Conservation (phyloP, 1,140 invertebrate species). For the Trachymyrmex cornetzi region DNA sequence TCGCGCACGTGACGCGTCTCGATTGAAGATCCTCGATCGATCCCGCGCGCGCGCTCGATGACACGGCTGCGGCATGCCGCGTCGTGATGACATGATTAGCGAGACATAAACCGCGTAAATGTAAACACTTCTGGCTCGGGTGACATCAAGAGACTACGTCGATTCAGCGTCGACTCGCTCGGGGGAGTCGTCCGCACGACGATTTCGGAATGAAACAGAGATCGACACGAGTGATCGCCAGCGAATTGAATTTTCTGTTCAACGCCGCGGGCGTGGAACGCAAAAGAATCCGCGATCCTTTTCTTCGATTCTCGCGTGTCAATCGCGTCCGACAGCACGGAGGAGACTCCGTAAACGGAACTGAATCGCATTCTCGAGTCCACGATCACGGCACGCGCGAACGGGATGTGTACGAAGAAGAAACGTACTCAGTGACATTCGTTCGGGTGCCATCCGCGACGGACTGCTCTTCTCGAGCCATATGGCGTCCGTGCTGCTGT, state of each 20-base stretch:
- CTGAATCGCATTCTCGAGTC: no score
- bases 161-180: no score
- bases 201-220: no score
- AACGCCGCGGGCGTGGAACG: background rate
- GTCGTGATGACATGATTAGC: constrained; percentile 32
- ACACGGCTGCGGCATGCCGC: background rate
- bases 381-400: no score
- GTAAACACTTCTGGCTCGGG: constrained; percentile 9
- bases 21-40: constrained; percentile 52
- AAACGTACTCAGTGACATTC: constrained; percentile 72
- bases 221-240: no score
- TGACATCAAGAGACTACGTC: background rate
- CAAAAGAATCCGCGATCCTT: background rate
- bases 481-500: constrained; percentile 76
- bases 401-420: background rate
- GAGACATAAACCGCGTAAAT: background rate
- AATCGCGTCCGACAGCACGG: no score
- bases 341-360: background rate
- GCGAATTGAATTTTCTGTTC: background rate
- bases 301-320: background rate
- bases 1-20: constrained; percentile 55
- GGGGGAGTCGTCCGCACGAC: no score
- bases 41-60: constrained; percentile 8
- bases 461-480: constrained; percentile 75
- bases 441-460: constrained; percentile 68